Percentiles rank a stretch among this genome's conserved stretches.
These are phyloP conservation scores for Lycocorax pyrrhopterus DNA, from an alignment of 2,113 vertebrate species.

Conservation along the genomic window DNA sequence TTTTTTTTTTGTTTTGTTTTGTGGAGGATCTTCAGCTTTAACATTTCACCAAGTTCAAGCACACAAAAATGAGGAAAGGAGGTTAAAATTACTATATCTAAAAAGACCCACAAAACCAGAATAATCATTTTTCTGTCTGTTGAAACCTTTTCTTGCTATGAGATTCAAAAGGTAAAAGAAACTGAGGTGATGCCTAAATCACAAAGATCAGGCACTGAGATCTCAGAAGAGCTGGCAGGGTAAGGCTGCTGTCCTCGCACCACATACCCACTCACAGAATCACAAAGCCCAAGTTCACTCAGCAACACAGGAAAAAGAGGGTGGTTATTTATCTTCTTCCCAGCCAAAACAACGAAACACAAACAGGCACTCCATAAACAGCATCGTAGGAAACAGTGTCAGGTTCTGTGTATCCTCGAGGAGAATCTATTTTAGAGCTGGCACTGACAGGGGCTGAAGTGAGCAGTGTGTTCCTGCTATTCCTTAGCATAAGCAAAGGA, in stretches of 20 bases:
- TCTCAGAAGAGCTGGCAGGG: background rate
- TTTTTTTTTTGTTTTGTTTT: background rate
- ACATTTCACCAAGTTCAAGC: background rate
- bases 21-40: background rate
- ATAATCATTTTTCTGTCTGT: background rate
- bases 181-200: background rate
- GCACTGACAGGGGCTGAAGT: background rate
- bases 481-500: background rate
- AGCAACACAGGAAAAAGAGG: background rate
- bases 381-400: background rate
- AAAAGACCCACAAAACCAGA: background rate
- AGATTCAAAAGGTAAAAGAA: background rate
- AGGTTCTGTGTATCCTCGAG: background rate
- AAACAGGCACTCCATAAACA: background rate
- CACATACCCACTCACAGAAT: background rate
- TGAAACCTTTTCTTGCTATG: background rate
- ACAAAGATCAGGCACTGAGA: background rate
- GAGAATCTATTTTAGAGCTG: background rate
- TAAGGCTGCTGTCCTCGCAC: background rate
- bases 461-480: background rate
- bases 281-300: background rate
- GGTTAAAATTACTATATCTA: background rate
- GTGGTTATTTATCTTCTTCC: background rate
- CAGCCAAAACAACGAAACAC: background rate
- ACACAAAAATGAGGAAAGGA: background rate